Base-by-base conservation (phyloP, 2,888 invertebrate genomes). In the Odontomyia ornata region DNA sequence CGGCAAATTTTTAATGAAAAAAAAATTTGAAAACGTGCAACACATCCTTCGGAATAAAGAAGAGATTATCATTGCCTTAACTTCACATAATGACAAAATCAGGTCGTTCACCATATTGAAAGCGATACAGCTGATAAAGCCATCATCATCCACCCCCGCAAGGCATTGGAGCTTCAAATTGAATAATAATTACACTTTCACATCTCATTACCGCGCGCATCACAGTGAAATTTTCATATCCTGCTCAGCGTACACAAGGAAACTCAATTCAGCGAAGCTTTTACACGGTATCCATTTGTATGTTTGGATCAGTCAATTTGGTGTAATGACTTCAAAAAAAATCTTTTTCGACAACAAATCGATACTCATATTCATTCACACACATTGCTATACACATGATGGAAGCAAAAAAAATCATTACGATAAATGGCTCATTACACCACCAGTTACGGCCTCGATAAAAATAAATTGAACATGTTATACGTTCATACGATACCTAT, bases 371-470 rank as follows among this genome's bases (percentile, higher is more conserved):
- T n/a, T n/a, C n/a, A n/a, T n/a, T n/a, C n/a, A 36, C 9, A 9
- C 9, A 36, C 36, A 9, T 36, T 36, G 3, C 5, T 7, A 60
- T 25, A 25, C 62, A 62, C 62, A 62, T 62, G 62, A 13, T 21
- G 7, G 57, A 57, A 57, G n/a, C n/a, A n/a, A n/a, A 36, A 36
- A 62, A 62, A 62, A 62, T 62, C 62, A 62, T 52, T 52, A 62
- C 65, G 65, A 65, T 36, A 56, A 72, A 72, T 56, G 52, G 71
- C 28, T 52, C 71, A 72, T 52, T 72, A 52, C 52, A 56, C 71
- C 30, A 52, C 15, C 71, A 52, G 52, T 72, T 72, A 72, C 71
- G 71, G 18, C 71, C 56, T 56, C 71, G 71, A 72, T 52, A 72
- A 28, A 72, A 52, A 72, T 72, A 72, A 72, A 72, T 52, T 56